Evolutionary conservation across 2,797 vertebrate genomes (phyloP), one percentile per base, ranked within the genome.

Genomic region (Cottoperca gobio): DNA sequence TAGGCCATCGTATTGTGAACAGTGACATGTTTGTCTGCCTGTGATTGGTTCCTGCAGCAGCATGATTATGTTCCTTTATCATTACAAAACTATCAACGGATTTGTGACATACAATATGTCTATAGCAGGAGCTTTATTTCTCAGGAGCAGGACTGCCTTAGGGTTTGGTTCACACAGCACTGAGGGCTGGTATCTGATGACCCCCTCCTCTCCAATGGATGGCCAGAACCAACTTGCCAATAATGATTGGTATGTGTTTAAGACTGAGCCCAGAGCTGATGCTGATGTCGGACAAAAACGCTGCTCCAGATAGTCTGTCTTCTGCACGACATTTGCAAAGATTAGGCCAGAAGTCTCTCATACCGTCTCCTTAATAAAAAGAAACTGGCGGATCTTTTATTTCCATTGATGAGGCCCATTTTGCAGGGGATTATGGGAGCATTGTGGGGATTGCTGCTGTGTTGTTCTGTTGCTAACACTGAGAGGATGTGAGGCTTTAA

Each of bases 181-280:
- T 76, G 63, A 79, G 67, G 65, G 48, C 82, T 81, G 82, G 87
- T 76, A 90, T 86, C 83, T 83, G 92, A 92, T 93, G 90, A 89
- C 84, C 84, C 86, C 77, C 77, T 77, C 61, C 80, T 82, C 81
- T 86, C 87, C 89, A 89, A 76, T 85, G 68, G 76, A 74, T 84
- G 89, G 88, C 91, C 90, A 92, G 93, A 93, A 89, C 86, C 88
- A 93, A 94, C 89, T 91, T 92, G 89, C 78, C 86, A 89, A 86
- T 92, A 94, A 94, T 92, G 91, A 91, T 57, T 84, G 90, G 90
- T 94, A 93, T 94, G 91, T 87, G 88, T 89, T 79, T 64, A 69
- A 86, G 80, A 84, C 83, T 85, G 42, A 88, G 73, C 81, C 77
- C 67, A 80, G 50, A 87, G 76, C 83, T 77, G 76, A 84, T 72